Conservation (phyloP, 2,888 invertebrate genomes). For the Limnephilus marmoratus region DNA sequence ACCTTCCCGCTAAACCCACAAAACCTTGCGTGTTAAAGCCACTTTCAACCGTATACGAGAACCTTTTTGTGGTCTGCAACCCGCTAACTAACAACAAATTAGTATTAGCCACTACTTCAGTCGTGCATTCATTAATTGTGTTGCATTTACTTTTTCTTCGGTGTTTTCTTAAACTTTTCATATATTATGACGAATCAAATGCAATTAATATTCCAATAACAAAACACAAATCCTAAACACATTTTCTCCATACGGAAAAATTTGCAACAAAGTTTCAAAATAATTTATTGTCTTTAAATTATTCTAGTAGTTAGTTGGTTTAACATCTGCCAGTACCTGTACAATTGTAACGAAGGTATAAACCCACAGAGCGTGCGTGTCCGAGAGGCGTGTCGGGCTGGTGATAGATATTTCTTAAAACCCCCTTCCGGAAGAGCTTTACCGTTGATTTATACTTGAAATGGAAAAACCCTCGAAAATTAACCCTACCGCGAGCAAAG, state of each 20-base stretch:
- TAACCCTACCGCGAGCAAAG: constrained; percentile 39
- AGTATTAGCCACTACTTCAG: neutral
- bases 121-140: neutral
- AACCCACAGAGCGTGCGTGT: constrained; percentile 32
- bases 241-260: neutral
- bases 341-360: neutral
- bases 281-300: neutral
- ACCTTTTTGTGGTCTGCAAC: no score
- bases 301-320: neutral
- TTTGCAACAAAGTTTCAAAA: neutral
- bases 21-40: no score
- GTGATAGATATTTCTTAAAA: constrained; percentile 52
- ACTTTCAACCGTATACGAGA: no score
- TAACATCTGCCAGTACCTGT: neutral
- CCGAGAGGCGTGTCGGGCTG: constrained; percentile 14
- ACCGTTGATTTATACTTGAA: constrained; percentile 56
- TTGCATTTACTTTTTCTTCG: neutral
- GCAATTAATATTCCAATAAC: no score
- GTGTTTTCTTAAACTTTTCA: neutral
- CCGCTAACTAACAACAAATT: no score
- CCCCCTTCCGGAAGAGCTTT: constrained; percentile 52
- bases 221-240: neutral
- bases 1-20: no score
- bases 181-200: no score
- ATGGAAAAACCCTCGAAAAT: constrained; percentile 50